Evolutionary conservation across 1,140 invertebrate species (phyloP).

Genomic region (Zophobas atratus): DNA sequence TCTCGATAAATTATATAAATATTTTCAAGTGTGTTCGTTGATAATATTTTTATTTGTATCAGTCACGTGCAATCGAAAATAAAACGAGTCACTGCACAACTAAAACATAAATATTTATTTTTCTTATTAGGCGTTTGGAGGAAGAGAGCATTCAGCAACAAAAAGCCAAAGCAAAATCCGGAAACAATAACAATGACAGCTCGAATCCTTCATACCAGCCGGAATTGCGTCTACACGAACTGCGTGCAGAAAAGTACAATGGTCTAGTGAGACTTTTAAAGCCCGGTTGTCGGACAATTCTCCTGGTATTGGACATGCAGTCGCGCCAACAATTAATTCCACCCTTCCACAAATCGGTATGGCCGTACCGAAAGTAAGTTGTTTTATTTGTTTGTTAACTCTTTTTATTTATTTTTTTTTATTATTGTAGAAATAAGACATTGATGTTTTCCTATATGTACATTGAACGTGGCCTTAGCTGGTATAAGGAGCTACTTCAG

Average conservation of each 20-base stretch:
- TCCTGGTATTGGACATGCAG: slow-evolving; percentile 91
- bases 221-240: slow-evolving; percentile 90
- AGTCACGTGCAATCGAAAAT: too few species aligned
- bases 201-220: slow-evolving; percentile 68
- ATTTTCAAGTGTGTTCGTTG: too few species aligned
- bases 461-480: slow-evolving; percentile 91
- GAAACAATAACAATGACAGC: slow-evolving; percentile 69
- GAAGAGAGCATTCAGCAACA: slow-evolving; percentile 83
- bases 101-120: not conserved
- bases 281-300: slow-evolving; percentile 94
- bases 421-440: slow-evolving; percentile 70
- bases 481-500: slow-evolving; percentile 93
- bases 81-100: too few species aligned
- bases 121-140: slow-evolving; percentile 78
- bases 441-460: slow-evolving; percentile 94
- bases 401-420: too few species aligned
- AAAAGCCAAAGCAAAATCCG: slow-evolving; percentile 68
- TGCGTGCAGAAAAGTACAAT: slow-evolving; percentile 95
- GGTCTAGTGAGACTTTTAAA: slow-evolving; percentile 93
- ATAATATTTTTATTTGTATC: too few species aligned
- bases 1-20: too few species aligned
- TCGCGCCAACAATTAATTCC: slow-evolving; percentile 89
- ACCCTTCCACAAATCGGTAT: slow-evolving; percentile 93
- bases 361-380: slow-evolving; percentile 93
- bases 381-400: not conserved